Percentiles rank a stretch among this genome's conserved stretches.
phyloP scores from a whole-genome alignment of 2,113 vertebrate species.

The Prionailurus viverrinus region DNA sequence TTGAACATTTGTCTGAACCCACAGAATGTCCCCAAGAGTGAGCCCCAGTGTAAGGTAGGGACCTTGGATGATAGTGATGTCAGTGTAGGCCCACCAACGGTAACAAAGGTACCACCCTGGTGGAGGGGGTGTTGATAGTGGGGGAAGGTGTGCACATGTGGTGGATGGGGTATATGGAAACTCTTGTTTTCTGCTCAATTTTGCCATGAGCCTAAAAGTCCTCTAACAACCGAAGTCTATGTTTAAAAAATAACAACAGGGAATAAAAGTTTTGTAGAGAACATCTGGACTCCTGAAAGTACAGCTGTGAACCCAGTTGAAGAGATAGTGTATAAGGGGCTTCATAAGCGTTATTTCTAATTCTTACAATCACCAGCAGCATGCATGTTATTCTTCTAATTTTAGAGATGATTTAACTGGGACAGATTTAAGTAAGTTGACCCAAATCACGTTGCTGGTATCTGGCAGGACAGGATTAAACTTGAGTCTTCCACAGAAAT shows the following conservation, averaged over 20 bases:
- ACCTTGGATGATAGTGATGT: neutral
- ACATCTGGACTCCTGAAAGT: neutral
- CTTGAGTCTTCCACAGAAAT: neutral
- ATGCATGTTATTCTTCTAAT: neutral
- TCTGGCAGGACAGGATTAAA: neutral
- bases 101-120: neutral
- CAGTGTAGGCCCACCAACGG: neutral
- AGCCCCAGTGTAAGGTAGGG: neutral
- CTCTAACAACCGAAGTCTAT: neutral
- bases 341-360: neutral
- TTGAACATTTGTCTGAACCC: neutral
- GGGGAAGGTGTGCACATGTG: neutral
- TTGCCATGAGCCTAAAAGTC: neutral
- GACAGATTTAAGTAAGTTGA: constrained; percentile 1
- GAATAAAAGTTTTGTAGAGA: neutral
- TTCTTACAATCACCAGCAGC: constrained; percentile 38
- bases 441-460: neutral
- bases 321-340: neutral
- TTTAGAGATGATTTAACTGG: constrained; percentile 37
- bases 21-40: neutral
- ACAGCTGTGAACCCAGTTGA: neutral
- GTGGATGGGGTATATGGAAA: neutral
- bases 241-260: neutral
- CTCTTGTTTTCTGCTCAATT: neutral
- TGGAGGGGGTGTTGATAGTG: neutral